These are phyloP conservation scores for Brachyptera putata DNA, from an alignment of 2,888 invertebrate genomes.

Conservation along the genomic window DNA sequence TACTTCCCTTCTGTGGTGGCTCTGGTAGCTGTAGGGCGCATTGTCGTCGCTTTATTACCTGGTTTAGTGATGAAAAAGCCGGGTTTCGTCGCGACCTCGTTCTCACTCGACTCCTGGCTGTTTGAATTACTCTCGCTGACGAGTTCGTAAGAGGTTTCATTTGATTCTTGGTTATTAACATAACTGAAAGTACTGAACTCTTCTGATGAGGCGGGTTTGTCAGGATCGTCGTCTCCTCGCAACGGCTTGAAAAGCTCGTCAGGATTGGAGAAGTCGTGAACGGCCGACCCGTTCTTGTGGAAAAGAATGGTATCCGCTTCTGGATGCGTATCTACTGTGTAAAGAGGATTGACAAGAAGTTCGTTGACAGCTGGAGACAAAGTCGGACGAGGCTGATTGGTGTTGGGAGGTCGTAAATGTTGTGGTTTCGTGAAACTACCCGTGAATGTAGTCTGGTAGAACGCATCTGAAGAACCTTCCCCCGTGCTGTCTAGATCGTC, in stretches of 20 bases:
- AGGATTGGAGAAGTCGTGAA: constrained; percentile 48
- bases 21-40: constrained; percentile 30
- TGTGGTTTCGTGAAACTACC: constrained; percentile 6
- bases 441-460: constrained; percentile 5
- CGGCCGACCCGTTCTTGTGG: constrained; percentile 54
- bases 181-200: constrained; percentile 32
- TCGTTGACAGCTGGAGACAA: background rate
- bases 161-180: constrained; percentile 27
- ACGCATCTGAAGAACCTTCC: too few relatives aligned
- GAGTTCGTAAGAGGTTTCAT: constrained; percentile 25
- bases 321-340: constrained; percentile 29
- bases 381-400: constrained; percentile 1
- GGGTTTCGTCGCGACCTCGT: background rate
- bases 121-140: constrained; percentile 28
- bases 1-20: too few relatives aligned
- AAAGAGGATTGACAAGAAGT: constrained; percentile 11
- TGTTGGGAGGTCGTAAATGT: constrained; percentile 9
- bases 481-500: constrained; percentile 8
- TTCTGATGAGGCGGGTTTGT: constrained; percentile 6
- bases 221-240: background rate
- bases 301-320: constrained; percentile 60
- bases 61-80: constrained; percentile 28
- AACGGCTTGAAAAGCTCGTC: constrained; percentile 41
- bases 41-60: constrained; percentile 25
- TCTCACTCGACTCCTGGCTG: background rate